These are phyloP conservation scores for Uropsilus gracilis DNA, from an alignment of 2,113 vertebrate species.

Conservation along the genomic window DNA sequence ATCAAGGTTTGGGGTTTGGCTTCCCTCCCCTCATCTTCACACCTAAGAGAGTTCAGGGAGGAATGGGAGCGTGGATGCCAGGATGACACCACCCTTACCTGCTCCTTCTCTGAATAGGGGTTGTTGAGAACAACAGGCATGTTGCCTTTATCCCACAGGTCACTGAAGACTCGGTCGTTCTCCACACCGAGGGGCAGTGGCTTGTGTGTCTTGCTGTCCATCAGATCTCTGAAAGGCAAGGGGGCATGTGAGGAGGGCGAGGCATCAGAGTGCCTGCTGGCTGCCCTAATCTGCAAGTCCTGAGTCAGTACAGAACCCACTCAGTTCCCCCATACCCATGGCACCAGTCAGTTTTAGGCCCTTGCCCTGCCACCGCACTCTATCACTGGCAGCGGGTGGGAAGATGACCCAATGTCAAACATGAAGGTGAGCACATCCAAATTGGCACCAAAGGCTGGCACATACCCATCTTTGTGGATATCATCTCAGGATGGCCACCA, in stretches of 20 bases:
- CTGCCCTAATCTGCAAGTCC: neutral
- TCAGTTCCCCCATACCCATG: accelerated
- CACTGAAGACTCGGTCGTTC: conserved; percentile 85
- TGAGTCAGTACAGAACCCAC: accelerated
- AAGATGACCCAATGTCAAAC: neutral
- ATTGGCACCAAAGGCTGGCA: accelerated
- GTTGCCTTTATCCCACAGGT: conserved; percentile 88
- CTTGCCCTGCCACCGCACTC: accelerated
- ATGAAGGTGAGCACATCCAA: neutral
- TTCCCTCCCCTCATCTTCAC: neutral
- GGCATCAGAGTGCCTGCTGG: accelerated
- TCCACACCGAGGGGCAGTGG: conserved; percentile 84
- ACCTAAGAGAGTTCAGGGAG: neutral
- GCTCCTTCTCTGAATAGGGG: conserved; percentile 87
- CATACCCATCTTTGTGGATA: accelerated
- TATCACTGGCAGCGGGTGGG: accelerated
- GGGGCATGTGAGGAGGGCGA: neutral
- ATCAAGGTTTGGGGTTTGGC: neutral
- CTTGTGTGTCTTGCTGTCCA: conserved; percentile 84
- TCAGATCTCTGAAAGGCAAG: conserved; percentile 87
- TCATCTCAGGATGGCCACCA: accelerated
- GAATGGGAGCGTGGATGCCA: accelerated
- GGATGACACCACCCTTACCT: conserved; percentile 85
- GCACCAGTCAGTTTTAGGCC: neutral
- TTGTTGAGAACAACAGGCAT: conserved; percentile 88